Conservation (phyloP, 2,888 invertebrate genomes). For the Thecocarcelia acutangulata region DNA sequence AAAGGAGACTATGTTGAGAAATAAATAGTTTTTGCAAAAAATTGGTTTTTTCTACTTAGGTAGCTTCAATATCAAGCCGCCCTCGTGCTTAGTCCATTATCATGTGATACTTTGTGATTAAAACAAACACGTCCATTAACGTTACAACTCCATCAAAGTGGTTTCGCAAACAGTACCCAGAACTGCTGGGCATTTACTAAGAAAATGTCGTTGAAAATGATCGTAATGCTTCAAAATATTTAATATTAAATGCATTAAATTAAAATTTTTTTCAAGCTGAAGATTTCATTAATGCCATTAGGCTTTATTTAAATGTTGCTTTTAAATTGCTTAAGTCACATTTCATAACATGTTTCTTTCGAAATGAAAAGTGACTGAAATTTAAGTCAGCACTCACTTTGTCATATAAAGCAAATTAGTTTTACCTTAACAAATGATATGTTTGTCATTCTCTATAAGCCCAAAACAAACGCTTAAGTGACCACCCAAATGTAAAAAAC, state of each 20-base stretch:
- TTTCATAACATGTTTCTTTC: neutral
- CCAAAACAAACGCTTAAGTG: neutral
- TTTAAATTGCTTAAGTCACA: slow-evolving; percentile 6
- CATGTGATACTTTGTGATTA: too few relatives aligned
- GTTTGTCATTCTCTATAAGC: neutral
- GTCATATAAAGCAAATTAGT: neutral
- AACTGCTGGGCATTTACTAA: neutral
- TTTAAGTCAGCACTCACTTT: slow-evolving; percentile 2
- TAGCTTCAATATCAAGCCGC: too few relatives aligned
- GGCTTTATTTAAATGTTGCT: slow-evolving; percentile 46
- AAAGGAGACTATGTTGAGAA: too few relatives aligned
- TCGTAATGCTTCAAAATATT: neutral
- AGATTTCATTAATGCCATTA: slow-evolving; percentile 30
- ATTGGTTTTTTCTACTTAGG: too few relatives aligned
- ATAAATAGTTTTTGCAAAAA: too few relatives aligned
- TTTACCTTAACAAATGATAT: neutral
- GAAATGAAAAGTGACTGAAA: neutral
- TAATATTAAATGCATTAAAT: slow-evolving; percentile 19
- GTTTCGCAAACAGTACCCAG: neutral
- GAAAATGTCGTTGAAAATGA: neutral
- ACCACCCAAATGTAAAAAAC: slow-evolving; percentile 42
- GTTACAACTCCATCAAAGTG: too few relatives aligned
- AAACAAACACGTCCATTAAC: too few relatives aligned
- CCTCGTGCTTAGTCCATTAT: too few relatives aligned
- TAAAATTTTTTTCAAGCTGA: slow-evolving; percentile 20